phyloP scores from a whole-genome alignment of 1,140 invertebrate species.

The Sycophila sp. region DNA sequence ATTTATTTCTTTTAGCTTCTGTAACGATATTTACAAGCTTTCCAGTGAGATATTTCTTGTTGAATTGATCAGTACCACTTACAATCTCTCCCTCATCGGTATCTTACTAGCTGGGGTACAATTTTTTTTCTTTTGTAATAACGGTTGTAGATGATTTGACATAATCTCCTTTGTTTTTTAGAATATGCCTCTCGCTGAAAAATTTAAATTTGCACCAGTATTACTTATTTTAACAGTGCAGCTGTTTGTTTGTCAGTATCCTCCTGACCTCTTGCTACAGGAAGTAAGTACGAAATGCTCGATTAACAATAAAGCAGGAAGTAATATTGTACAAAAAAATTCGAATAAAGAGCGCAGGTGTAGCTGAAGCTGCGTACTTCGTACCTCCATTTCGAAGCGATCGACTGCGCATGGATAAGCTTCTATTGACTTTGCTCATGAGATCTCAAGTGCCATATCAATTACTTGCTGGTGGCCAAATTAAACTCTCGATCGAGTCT shows the following conservation, averaged over 20 bases:
- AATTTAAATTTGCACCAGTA: conserved; percentile 24
- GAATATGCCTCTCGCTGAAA: conserved; percentile 19
- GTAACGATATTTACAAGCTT: not conserved
- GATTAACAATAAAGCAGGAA: too few species aligned
- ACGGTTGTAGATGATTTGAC: too few species aligned
- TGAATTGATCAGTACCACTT: conserved; percentile 16
- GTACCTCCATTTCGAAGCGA: conserved; percentile 1
- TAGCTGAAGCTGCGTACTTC: conserved; percentile 11
- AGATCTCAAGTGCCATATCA: conserved; percentile 20
- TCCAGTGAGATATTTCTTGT: conserved; percentile 26
- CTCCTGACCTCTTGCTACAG: conserved; percentile 4
- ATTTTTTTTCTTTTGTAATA: too few species aligned
- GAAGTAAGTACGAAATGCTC: too few species aligned
- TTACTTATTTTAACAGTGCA: conserved; percentile 7
- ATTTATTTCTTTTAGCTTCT: not conserved
- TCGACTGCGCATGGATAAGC: not conserved
- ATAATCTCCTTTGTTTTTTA: not conserved
- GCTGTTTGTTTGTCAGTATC: conserved; percentile 24
- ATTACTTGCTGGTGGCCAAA: conserved; percentile 15
- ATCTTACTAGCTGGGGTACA: conserved; percentile 11
- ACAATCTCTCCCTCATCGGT: conserved; percentile 20
- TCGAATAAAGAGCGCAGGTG: not conserved
- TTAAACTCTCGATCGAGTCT: conserved; percentile 1
- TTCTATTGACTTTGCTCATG: not conserved
- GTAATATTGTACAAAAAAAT: not conserved